A percentile compares a stretch with the other conserved stretches of the same genome.
Conservation (phyloP, 2,888 invertebrate genomes). For the Phortica okadai region DNA sequence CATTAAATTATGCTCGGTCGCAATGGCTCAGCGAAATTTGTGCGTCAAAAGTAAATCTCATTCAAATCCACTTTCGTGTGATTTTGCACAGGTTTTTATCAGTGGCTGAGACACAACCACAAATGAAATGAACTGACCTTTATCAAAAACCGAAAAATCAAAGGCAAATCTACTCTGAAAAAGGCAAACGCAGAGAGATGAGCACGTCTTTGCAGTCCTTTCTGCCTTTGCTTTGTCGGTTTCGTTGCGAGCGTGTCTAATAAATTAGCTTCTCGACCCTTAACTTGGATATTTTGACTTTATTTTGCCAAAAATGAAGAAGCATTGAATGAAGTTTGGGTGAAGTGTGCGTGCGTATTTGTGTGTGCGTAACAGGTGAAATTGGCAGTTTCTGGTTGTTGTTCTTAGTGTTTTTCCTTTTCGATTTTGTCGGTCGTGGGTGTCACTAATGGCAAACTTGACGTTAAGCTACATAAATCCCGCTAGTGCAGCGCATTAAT, state of each 20-base stretch:
- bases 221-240: too few species aligned
- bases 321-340: neutral
- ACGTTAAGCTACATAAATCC: constrained; percentile 21
- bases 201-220: too few species aligned
- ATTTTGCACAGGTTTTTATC: too few species aligned
- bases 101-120: too few species aligned
- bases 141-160: constrained; percentile 11
- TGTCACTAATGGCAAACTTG: neutral
- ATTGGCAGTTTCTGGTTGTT: neutral
- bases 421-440: neutral
- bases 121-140: neutral
- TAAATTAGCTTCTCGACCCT: constrained; percentile 51
- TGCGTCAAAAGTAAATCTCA: too few species aligned
- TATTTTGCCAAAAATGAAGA: too few species aligned
- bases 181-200: neutral
- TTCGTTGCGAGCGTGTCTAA: constrained; percentile 20
- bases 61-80: too few species aligned
- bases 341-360: neutral
- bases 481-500: constrained; percentile 23
- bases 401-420: neutral
- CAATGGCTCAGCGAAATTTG: too few species aligned
- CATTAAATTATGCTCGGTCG: too few species aligned
- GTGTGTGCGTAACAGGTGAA: neutral
- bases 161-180: neutral
- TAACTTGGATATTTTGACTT: too few species aligned